Evolutionary conservation across 2,888 invertebrate species (phyloP), one percentile per base, ranked within the genome.

Genomic region (Smittia aterrima): DNA sequence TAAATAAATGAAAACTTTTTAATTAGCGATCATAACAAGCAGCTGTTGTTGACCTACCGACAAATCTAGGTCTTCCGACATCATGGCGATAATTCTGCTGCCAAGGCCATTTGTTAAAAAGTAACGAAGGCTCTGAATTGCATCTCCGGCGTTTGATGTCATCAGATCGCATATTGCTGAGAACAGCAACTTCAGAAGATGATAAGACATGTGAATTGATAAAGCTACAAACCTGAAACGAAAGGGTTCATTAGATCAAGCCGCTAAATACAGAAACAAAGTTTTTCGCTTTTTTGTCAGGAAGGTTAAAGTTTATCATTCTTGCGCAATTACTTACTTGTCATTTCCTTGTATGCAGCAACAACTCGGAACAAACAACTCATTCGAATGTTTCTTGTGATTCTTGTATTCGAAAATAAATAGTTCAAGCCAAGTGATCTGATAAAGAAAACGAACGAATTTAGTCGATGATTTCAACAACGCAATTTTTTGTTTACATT

Each of bases 61-160:
- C 27, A 80, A 79, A 77, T 82, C 80, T 27, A 81, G 79, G 4
- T 78, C 72, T 20, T 16, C 79, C 27, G 79, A 76, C 58, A 83
- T 76, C 76, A 81, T 81, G 11, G 79, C 77, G 11, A 83, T 76
- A 74, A 83, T 76, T 75, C 80, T 79, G 38, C 81, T 80, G 0
- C 83, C 83, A 68, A 82, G 76, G 25, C 82, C 80, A 74, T 80
- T 76, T 4, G 82, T 82, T 13, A 83, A 77, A 76, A 81, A 83
- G 25, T 80, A 80, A 2, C 83, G 79, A 62, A 83, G 53, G 53
- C 13, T 47, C 53, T 40, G 4, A 7, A 47, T 22, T 9, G 20
- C 22, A 40, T 38, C 41, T 13, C 9, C n/a, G 38, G 16, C 47
- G n/a, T 47, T 22, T 16, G 25, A 16, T 11, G 27, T 67, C 22